These are phyloP conservation scores for Alexandromys fortis DNA, from an alignment of 2,113 vertebrate species.

Conservation along the genomic window DNA sequence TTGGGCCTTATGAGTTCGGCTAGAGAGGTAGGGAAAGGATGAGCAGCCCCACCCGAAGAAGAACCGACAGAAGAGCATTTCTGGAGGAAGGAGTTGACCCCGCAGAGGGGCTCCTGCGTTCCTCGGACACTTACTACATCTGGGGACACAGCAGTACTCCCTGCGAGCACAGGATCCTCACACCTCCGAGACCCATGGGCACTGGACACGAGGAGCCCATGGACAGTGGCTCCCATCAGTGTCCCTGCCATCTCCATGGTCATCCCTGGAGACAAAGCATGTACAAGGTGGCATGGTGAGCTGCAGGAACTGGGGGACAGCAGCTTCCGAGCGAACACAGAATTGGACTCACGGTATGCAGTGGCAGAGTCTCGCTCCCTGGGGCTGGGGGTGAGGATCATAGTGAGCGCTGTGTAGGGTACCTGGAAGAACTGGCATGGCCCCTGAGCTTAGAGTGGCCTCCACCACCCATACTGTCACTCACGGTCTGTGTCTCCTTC, in stretches of 20 bases:
- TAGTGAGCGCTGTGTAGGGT: constrained; percentile 96
- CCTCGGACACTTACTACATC: constrained; percentile 55
- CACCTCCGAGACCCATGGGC: constrained; percentile 87
- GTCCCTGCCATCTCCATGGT: constrained; percentile 96
- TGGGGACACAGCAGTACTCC: neutral
- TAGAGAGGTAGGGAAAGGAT: neutral
- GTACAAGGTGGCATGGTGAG: neutral
- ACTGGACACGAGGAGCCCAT: constrained; percentile 95
- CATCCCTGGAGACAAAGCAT: constrained; percentile 89
- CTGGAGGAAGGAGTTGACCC: neutral
- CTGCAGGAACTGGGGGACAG: fast-evolving
- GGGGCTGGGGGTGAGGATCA: constrained; percentile 95
- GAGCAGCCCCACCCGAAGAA: too few relatives aligned
- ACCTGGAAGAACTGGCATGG: constrained; percentile 94
- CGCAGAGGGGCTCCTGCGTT: fast-evolving
- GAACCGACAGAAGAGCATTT: neutral
- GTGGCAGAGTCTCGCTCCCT: constrained; percentile 96
- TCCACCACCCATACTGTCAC: neutral
- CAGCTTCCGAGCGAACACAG: fast-evolving
- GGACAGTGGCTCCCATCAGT: constrained; percentile 93
- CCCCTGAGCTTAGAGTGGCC: neutral
- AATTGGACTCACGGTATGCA: constrained; percentile 91
- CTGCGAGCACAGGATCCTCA: constrained; percentile 38
- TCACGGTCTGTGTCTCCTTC: neutral
- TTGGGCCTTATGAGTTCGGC: neutral